Evolutionary conservation across 2,113 vertebrate species (phyloP).

Genomic region (Rafetus swinhoei): DNA sequence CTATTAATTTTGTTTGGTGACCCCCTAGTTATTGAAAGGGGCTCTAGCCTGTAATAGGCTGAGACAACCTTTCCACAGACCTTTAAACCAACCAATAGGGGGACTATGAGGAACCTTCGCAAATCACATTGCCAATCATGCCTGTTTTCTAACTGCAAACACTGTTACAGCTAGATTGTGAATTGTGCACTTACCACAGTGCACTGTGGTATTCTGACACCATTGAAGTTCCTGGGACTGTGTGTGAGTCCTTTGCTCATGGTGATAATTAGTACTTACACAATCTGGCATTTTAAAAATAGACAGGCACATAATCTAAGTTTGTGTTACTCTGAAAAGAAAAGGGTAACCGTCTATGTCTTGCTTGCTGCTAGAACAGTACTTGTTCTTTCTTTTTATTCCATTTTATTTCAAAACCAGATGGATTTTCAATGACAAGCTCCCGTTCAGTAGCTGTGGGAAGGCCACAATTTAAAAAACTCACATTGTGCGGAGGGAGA

Average conservation of each 20-base stretch:
- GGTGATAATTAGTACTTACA: too few species aligned
- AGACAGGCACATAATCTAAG: not conserved
- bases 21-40: not conserved
- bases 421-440: not conserved
- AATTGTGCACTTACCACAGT: not conserved
- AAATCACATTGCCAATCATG: not conserved
- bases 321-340: not conserved
- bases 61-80: not conserved
- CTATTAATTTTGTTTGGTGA: too few species aligned
- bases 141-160: not conserved
- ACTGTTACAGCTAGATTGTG: not conserved
- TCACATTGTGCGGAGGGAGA: not conserved
- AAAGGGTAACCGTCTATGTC: not conserved
- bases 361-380: not conserved
- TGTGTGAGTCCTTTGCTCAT: not conserved
- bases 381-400: not conserved
- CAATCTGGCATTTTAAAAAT: not conserved
- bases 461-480: not conserved
- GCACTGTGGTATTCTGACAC: not conserved
- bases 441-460: not conserved
- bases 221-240: not conserved
- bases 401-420: not conserved
- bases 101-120: not conserved
- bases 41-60: fast-evolving
- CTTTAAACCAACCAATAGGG: not conserved